Base-by-base conservation (phyloP, 2,888 invertebrate genomes). In the Heteromyza rotundicornis region DNA sequence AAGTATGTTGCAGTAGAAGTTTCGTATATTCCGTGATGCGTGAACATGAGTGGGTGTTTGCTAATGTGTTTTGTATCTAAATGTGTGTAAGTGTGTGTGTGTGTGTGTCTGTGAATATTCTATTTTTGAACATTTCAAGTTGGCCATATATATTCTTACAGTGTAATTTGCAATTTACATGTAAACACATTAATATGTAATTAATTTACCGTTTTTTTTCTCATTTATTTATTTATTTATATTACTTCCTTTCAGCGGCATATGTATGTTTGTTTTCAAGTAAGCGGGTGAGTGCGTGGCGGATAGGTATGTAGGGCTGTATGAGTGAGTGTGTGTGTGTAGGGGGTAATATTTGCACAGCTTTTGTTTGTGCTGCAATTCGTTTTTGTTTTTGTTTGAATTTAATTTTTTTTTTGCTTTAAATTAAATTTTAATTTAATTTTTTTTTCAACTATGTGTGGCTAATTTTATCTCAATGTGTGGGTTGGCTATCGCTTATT, bases 221-320 rank as follows among this genome's bases (percentile, higher is more conserved):
- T 24, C 24, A 23, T 53, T 23, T 52, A 56, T 60, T 24, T 52
- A 24, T 52, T 24, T 52, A 23, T 53, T 23, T 52, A 56, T 60
- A 53, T 57, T 24, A 35, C 49, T 12, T 44, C 56, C 22, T 27
- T 27, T 27, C 10, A 27, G 27, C 27, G 10, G 27, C 10, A 47
- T 49, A 35, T 40, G 10, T 35, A 62, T 62, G 55, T 64, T 59
- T 56, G 50, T 53, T 60, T 67, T 66, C 67, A 69, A 68, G 61
- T 66, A 67, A 70, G 64, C 65, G 63, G 64, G 64, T 51, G 57
- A 64, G 51, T 51, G 27, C 56, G 20, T 64, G 35, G 36, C 60
- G 52, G 44, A 53, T 54, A 56, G 23, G 24, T 62, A 35, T 36
- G 49, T 64, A 60, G 53, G 60, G 51, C 59, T 54, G 14, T 51